Evolutionary conservation across 2,113 vertebrate genomes (phyloP), one percentile per base, ranked within the genome.

Genomic region (Phoenicopterus ruber): DNA sequence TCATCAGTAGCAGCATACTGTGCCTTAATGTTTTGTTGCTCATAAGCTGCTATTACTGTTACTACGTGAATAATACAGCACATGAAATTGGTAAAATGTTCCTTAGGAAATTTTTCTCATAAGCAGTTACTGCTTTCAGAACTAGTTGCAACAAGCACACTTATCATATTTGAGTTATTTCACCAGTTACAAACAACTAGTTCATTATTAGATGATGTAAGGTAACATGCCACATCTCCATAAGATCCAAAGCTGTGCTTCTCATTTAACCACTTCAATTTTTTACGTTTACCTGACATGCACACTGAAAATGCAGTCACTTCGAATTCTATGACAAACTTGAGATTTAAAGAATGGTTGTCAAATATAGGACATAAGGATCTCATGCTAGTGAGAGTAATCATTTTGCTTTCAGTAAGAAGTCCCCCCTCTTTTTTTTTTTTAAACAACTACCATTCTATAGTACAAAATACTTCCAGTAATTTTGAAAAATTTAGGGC

Each of bases 391-490:
- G 22, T 18, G 31, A 38, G 18, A 8, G 4, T 13, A 82, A 91
- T 46, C 44, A 3, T 65, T 88, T 42, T 71, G 40, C 52, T 69
- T 85, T 58, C 36, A 80, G 5, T 21, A 71, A 58, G 6, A 46
- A 38, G 7, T 13, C 3, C 6, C 1, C 1, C 0, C 3, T 2
- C 18, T 19, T n/a, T 65, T 67, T 11, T 4, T 42, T 32, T n/a
- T 65, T 67, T 11, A 4, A 82, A 50, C 18, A 34, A 69, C 13
- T 24, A 70, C 11, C 11, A 32, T 34, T 54, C 28, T 21, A 20
- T 17, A 77, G 25, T 18, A 78, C 13, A 44, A 91, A 91, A 84
- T 36, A 29, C 7, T 9, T 47, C 1, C 0, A 17, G 22, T 9
- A 36, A n/a, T 34, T 47, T 1, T 66, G 38, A 89, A 87, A 36